A percentile compares a stretch with the other conserved stretches of the same genome.
These are phyloP conservation scores for Drosophila recens DNA, from an alignment of 2,888 invertebrate species.

Conservation along the genomic window DNA sequence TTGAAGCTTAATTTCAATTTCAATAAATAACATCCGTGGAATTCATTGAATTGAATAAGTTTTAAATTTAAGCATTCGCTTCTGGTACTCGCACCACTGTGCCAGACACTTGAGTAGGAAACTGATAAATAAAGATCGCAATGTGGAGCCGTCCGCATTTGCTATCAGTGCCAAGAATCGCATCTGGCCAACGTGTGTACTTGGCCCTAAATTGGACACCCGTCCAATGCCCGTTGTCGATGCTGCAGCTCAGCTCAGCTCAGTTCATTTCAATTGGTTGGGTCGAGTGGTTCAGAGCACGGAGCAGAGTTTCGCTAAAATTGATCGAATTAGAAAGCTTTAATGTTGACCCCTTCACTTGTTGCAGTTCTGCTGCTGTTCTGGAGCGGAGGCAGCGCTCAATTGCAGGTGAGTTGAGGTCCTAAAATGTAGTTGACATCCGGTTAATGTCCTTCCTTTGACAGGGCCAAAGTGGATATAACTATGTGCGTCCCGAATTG, in stretches of 20 bases:
- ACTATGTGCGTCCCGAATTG: slow-evolving; percentile 90
- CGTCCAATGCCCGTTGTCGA: slow-evolving; percentile 31
- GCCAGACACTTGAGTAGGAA: slow-evolving; percentile 67
- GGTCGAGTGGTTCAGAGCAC: slow-evolving; percentile 51
- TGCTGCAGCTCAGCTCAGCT: slow-evolving; percentile 45
- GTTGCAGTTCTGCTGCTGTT: slow-evolving; percentile 68
- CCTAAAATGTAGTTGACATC: slow-evolving; percentile 6
- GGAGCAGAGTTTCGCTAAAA: slow-evolving; percentile 30
- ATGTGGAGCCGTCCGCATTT: slow-evolving; percentile 61
- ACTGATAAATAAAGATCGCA: slow-evolving; percentile 78
- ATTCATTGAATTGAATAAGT: not conserved
- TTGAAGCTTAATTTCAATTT: no score
- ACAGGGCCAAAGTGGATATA: slow-evolving; percentile 91
- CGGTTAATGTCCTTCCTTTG: slow-evolving; percentile 19
- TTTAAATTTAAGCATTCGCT: not conserved
- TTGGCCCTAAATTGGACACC: slow-evolving; percentile 78
- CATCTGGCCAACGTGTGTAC: slow-evolving; percentile 72
- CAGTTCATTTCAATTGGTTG: slow-evolving; percentile 70
- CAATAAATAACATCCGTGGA: no score
- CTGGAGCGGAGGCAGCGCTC: slow-evolving; percentile 60
- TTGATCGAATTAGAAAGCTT: slow-evolving; percentile 41
- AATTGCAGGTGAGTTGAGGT: slow-evolving; percentile 63
- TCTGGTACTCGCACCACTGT: slow-evolving; percentile 50
- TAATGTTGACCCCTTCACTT: slow-evolving; percentile 55
- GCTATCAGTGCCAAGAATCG: slow-evolving; percentile 70